These are phyloP conservation scores for Acomys russatus DNA, from an alignment of 2,797 vertebrate species.

Conservation along the genomic window DNA sequence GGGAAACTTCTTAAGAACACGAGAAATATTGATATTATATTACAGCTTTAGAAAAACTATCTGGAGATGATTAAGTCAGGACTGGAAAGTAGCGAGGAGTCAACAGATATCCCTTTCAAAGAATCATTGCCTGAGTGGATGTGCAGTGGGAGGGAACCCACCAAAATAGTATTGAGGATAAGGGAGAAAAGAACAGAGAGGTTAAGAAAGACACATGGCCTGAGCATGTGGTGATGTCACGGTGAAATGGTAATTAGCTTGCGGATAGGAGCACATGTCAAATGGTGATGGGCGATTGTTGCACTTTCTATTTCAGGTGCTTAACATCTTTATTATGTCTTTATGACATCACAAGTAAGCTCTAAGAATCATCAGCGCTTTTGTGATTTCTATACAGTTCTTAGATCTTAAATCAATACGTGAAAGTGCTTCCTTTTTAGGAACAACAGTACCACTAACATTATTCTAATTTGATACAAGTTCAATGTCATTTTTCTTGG, in stretches of 20 bases:
- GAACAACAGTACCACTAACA: not conserved
- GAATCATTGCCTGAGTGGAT: not conserved
- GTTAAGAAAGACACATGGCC: not conserved
- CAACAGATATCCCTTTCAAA: not conserved
- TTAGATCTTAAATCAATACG: not conserved
- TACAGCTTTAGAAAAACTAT: not conserved
- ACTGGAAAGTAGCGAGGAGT: not conserved
- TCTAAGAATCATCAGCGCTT: not conserved
- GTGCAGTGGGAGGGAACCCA: not conserved
- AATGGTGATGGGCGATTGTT: not conserved
- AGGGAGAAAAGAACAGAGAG: not conserved
- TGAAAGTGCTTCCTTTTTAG: not conserved
- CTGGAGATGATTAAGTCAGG: not conserved
- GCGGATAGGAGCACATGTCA: not conserved
- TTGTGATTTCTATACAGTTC: not conserved
- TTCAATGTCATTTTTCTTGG: not conserved
- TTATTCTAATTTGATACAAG: constrained; percentile 7
- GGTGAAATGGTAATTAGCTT: not conserved
- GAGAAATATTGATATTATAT: not conserved
- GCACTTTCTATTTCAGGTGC: not conserved
- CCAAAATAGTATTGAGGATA: not conserved
- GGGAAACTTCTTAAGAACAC: not conserved
- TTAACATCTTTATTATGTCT: not conserved
- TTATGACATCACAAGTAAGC: not conserved
- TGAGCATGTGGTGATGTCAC: not conserved